Percentiles rank a stretch among this genome's conserved stretches.
Conservation (phyloP, 2,797 vertebrate genomes). For the Cryptoblepharus egeriae region DNA sequence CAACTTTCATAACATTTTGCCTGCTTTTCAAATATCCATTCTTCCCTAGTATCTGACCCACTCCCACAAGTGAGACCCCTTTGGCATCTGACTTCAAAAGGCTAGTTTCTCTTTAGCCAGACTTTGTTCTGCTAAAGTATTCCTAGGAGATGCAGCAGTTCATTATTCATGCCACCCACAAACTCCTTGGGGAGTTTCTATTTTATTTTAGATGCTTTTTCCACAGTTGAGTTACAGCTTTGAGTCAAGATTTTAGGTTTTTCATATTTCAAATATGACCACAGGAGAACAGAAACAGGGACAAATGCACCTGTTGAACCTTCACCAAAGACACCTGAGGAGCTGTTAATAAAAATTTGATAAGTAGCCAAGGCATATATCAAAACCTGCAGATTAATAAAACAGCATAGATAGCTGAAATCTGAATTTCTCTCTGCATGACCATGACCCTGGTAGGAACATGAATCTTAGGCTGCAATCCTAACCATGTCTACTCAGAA, state of each 20-base stretch:
- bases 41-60: conserved; percentile 22
- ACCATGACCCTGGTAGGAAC: not conserved
- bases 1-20: conserved; percentile 49
- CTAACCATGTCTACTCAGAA: no score
- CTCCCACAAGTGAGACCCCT: not conserved
- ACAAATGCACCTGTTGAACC: not conserved
- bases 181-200: not conserved
- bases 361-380: not conserved
- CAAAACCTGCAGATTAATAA: conserved; percentile 19
- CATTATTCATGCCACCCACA: not conserved
- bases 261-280: not conserved
- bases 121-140: not conserved
- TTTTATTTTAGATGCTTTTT: conserved; percentile 22
- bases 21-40: conserved; percentile 46
- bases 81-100: not conserved
- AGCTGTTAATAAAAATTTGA: not conserved
- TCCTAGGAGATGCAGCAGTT: conserved; percentile 3
- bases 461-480: no score
- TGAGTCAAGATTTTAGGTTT: not conserved
- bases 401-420: not conserved
- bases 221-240: not conserved
- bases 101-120: not conserved
- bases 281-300: not conserved
- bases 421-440: not conserved
- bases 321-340: not conserved